A percentile compares a stretch with the other conserved stretches of the same genome.
Evolutionary conservation across 2,797 vertebrate genomes (phyloP).

Genomic region (Paguma larvata): DNA sequence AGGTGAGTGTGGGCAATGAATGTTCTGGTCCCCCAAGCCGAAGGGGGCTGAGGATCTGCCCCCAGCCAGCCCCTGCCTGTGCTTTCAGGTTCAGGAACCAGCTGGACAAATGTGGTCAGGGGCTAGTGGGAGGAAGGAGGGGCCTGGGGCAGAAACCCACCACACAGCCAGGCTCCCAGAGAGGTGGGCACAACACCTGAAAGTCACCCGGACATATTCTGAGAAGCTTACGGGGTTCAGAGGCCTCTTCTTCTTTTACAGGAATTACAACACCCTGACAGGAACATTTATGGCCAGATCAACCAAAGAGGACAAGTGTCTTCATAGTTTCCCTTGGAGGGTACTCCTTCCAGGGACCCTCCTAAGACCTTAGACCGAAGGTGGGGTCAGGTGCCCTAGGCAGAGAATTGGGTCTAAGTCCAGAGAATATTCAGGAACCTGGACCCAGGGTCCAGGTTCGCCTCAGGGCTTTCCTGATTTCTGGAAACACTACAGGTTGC

Average conservation of each 20-base stretch:
- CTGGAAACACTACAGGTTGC: not conserved
- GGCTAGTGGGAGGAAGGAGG: not conserved
- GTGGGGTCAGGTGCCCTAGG: not conserved
- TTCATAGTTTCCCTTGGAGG: not conserved
- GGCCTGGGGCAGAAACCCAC: not conserved
- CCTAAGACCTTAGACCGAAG: not conserved
- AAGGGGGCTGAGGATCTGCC: not conserved
- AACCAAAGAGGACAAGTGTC: not conserved
- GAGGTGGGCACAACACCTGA: not conserved
- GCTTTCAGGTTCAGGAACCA: not conserved
- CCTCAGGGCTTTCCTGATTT: too few relatives aligned
- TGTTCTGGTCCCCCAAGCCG: accelerated
- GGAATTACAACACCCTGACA: not conserved
- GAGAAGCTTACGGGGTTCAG: not conserved
- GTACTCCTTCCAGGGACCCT: not conserved
- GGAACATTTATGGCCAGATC: not conserved
- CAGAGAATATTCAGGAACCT: not conserved
- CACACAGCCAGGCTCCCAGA: not conserved
- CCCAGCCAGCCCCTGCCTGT: not conserved
- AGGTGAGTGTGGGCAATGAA: not conserved
- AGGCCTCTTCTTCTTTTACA: not conserved
- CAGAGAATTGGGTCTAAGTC: not conserved
- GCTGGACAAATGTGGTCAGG: accelerated
- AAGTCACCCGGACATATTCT: not conserved
- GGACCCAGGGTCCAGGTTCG: accelerated